phyloP scores from a whole-genome alignment of 2,113 vertebrate genomes.

The Peromyscus leucopus region DNA sequence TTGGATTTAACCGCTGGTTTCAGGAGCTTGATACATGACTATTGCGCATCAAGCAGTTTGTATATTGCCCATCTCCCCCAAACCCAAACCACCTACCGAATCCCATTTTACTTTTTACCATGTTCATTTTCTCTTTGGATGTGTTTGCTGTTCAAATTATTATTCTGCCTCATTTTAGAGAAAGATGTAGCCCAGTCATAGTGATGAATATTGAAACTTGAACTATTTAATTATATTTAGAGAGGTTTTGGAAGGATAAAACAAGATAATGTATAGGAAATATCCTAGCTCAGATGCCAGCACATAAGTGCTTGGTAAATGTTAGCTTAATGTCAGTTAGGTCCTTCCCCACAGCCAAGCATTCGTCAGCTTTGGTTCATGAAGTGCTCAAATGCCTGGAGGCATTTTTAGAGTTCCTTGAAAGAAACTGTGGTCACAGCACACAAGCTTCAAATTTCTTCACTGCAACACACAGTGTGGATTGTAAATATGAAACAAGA shows the following conservation, averaged over 20 bases:
- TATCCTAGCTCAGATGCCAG: background rate
- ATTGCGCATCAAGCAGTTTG: slow-evolving; percentile 39
- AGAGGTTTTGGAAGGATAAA: background rate
- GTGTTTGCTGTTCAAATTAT: background rate
- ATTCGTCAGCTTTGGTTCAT: slow-evolving; percentile 30
- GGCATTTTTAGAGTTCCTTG: slow-evolving; percentile 69
- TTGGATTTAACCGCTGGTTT: background rate
- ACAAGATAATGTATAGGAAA: slow-evolving; percentile 31
- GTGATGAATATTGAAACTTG: background rate
- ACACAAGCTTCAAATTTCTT: slow-evolving; percentile 55
- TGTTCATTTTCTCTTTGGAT: background rate
- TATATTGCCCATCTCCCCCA: background rate
- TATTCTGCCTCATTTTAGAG: background rate
- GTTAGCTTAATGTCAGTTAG: slow-evolving; percentile 59
- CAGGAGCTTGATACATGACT: background rate
- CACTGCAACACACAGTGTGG: slow-evolving; percentile 20
- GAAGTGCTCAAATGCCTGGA: slow-evolving; percentile 25
- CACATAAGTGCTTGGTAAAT: slow-evolving; percentile 35
- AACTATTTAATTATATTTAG: background rate
- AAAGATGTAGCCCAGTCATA: background rate
- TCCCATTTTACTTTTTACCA: slow-evolving; percentile 10
- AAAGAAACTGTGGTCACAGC: slow-evolving; percentile 67
- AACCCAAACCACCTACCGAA: slow-evolving; percentile 48
- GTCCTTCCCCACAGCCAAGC: slow-evolving; percentile 31
- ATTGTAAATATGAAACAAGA: slow-evolving; percentile 39